phyloP scores from a whole-genome alignment of 2,113 vertebrate genomes.

The Chlorocebus sabaeus region DNA sequence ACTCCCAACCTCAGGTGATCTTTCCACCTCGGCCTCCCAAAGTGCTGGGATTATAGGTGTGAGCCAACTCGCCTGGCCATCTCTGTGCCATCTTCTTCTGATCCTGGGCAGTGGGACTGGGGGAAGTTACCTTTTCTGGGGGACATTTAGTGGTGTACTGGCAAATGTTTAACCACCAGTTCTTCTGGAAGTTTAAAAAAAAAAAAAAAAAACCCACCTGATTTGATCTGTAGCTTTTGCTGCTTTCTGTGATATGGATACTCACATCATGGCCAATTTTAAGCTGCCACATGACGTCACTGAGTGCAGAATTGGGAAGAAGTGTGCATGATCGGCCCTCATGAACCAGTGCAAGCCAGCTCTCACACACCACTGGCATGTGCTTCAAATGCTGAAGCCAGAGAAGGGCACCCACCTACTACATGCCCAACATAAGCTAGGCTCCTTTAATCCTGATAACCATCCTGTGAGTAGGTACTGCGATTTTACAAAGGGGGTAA shows the following conservation, averaged over 20 bases:
- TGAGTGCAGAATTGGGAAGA: neutral
- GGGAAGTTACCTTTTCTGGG: neutral
- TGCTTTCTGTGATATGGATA: slow-evolving; percentile 12
- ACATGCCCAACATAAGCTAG: neutral
- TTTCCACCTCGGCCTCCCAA: too few relatives aligned
- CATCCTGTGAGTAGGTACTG: neutral
- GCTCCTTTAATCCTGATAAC: neutral
- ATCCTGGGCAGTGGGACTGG: neutral
- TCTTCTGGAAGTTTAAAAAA: neutral
- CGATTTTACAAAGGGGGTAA: neutral
- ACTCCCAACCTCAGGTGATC: too few relatives aligned
- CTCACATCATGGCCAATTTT: neutral
- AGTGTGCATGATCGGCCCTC: neutral
- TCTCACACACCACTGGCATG: neutral
- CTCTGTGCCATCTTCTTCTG: neutral
- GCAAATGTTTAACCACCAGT: neutral
- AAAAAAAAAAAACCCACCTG: neutral
- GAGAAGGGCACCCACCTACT: neutral
- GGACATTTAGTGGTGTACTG: neutral
- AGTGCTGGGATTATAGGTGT: too few relatives aligned
- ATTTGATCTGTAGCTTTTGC: neutral
- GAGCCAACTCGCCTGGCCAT: too few relatives aligned
- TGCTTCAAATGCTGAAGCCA: neutral
- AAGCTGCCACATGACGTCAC: slow-evolving; percentile 23
- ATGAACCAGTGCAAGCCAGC: neutral